Conservation (phyloP, 2,888 invertebrate genomes). For the Colletes collaris region DNA sequence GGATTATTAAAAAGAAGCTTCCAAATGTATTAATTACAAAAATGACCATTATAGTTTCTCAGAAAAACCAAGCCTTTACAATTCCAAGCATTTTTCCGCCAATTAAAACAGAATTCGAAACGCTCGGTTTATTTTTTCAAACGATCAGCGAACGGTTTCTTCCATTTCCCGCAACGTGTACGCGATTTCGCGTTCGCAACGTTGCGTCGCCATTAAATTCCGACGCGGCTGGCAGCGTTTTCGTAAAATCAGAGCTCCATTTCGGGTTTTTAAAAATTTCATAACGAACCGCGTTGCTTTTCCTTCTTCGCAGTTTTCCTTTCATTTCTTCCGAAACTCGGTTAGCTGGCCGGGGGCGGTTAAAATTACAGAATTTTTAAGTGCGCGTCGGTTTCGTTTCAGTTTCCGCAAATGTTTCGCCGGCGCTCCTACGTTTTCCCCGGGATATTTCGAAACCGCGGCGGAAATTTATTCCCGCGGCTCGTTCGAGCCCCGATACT, state of each 20-base stretch:
- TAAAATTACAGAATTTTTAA: constrained; percentile 18
- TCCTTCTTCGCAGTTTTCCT: background rate
- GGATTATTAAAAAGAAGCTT: background rate
- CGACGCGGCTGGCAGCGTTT: background rate
- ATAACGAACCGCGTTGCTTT: background rate
- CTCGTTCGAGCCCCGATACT: background rate
- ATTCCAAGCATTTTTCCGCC: no score
- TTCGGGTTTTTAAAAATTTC: background rate
- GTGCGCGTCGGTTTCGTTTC: background rate
- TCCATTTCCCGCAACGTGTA: no score
- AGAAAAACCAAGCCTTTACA: no score
- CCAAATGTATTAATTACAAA: no score
- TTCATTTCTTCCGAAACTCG: background rate
- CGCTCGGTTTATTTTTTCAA: no score
- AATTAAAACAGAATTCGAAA: no score
- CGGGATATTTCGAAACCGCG: background rate
- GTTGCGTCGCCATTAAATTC: background rate
- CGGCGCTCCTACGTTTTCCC: background rate
- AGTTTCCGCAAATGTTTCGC: background rate
- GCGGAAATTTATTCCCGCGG: background rate
- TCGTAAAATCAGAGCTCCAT: background rate
- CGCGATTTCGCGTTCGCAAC: background rate
- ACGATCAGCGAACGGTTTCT: no score
- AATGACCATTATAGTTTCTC: no score
- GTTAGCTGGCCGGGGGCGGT: background rate